Evolutionary conservation across 37 sponge, comb jelly and placozoan species (phyloP).

Genomic region (Oopsacas minuta): DNA sequence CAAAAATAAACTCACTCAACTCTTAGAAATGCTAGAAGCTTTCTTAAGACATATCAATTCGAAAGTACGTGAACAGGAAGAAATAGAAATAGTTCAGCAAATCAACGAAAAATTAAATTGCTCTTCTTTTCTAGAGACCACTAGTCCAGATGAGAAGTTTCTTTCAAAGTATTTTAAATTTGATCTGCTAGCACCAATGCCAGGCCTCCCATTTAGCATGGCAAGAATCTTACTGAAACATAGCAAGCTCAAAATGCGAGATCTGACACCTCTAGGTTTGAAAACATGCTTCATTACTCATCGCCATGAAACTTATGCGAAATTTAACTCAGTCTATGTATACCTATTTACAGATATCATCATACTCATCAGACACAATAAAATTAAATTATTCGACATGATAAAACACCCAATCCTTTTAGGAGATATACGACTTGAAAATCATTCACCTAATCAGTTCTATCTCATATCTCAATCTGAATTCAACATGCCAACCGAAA

Average conservation of each 20-base stretch:
- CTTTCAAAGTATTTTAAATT: background rate
- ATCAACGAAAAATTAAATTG: background rate
- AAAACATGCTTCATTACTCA: background rate
- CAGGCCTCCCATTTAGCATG: background rate
- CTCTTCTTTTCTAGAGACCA: background rate
- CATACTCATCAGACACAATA: background rate
- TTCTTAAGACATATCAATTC: background rate
- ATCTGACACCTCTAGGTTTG: background rate
- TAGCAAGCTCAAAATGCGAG: background rate
- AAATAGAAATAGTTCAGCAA: background rate
- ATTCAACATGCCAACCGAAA: constrained; percentile 3
- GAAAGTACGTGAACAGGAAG: constrained; percentile 1
- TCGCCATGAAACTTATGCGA: background rate
- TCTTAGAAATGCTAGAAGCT: background rate
- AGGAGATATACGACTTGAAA: background rate
- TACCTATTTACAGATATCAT: background rate
- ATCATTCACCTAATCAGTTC: background rate
- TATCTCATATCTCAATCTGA: constrained; percentile 9
- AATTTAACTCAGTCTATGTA: background rate
- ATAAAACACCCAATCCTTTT: background rate
- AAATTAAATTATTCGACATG: background rate
- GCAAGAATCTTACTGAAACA: background rate
- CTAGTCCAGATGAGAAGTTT: background rate
- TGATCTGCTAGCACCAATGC: background rate
- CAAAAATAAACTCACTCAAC: background rate